phyloP scores from a whole-genome alignment of 2,113 vertebrate genomes.

The Trematocara variabile region DNA sequence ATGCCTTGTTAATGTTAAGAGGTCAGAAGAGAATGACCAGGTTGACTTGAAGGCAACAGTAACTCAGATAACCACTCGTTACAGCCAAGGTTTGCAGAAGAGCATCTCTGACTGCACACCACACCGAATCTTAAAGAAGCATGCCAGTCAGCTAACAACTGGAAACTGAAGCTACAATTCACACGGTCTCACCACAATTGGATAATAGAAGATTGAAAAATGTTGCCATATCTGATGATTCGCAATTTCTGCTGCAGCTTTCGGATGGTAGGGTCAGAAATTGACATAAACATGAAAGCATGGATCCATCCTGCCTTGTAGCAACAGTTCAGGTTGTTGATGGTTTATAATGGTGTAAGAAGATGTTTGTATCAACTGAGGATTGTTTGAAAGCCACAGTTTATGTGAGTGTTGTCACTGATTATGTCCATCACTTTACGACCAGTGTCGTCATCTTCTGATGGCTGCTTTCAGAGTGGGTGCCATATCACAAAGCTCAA shows the following conservation, averaged over 20 bases:
- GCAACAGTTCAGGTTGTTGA: fast-evolving
- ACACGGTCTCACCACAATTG: background rate
- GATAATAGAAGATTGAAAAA: background rate
- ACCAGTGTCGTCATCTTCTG: background rate
- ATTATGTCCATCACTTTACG: background rate
- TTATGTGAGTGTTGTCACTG: background rate
- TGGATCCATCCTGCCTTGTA: background rate
- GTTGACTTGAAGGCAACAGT: background rate
- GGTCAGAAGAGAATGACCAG: background rate
- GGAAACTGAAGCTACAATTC: background rate
- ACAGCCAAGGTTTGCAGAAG: background rate
- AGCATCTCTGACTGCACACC: background rate
- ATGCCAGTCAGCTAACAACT: background rate
- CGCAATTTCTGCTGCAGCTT: background rate
- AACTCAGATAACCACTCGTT: background rate
- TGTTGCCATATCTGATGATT: background rate
- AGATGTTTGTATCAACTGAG: background rate
- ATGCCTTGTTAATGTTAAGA: background rate
- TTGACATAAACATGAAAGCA: background rate
- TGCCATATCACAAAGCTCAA: background rate
- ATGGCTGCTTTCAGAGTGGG: background rate
- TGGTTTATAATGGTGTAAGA: background rate
- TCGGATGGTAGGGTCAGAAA: background rate
- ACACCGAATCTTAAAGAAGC: background rate
- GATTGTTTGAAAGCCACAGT: background rate